Base-by-base conservation (phyloP, 2,888 invertebrate genomes). In the Lagria hirta region DNA sequence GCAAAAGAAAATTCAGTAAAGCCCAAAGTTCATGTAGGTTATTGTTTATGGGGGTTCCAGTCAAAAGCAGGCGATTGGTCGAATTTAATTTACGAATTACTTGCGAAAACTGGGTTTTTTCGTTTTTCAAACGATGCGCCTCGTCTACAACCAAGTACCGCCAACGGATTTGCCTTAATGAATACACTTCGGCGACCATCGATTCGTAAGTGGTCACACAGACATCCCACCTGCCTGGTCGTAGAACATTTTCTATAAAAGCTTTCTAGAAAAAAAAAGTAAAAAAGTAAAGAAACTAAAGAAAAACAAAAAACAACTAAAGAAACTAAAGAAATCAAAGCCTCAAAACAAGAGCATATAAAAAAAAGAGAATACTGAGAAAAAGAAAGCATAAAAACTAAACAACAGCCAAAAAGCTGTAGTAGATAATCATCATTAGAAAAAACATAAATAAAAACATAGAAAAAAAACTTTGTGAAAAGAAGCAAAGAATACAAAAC, bases 61-160 rank as follows among this genome's bases (percentile, higher is more conserved):
- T 99, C 33, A 99, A 75, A 7, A 99, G 75, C 22, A 99, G 77
- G 20, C 98, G 83, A 72, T 99, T 97, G 49, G 93, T 88, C 4
- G 98, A 96, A 70, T 96, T 96, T 65, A 99, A 96, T 71, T 97
- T 94, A 36, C 99, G 78, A 2, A 99, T 81, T 65, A 97, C 88
- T 74, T 98, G 97, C 0, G 97, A 97, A 0, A 99, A 76, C 73
- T 98, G 98, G 0, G 96, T 97, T 72, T 99, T 98, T 71, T 99
- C 99, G 73, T 99, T 99, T 73, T 99, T 99, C 57, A 99, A 98
- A 44, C 99, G 83, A 74, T 99, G 99, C 11, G 99, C 99, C 72
- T 99, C 99, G 68, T 99, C 99, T 57, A 99, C 99, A n/a, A 98
- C 92, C 84, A 99, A 86, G 71, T 99, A 99, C 4, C 95, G 81